Conservation (phyloP, 2,113 vertebrate species). For the Saccopteryx leptura region DNA sequence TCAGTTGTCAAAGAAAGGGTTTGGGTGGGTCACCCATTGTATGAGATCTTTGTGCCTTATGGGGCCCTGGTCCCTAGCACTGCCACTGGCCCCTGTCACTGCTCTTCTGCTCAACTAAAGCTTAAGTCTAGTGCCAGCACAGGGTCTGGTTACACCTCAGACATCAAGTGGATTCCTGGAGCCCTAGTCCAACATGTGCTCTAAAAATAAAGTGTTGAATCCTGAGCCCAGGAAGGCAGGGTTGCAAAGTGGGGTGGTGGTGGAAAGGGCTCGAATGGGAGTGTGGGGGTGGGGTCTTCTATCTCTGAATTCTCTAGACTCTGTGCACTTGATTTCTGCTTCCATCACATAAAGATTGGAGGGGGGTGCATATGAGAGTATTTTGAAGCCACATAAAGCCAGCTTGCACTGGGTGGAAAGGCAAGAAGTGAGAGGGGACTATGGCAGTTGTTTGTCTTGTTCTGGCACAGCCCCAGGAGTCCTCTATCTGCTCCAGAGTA, state of each 20-base stretch:
- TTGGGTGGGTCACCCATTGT: not conserved
- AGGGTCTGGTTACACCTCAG: conserved; percentile 51
- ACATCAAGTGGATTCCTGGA: not conserved
- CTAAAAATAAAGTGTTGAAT: conserved; percentile 61
- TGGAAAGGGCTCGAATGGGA: not conserved
- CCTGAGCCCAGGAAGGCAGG: not conserved
- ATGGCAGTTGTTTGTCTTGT: not conserved
- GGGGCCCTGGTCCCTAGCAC: not conserved
- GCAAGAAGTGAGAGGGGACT: not conserved
- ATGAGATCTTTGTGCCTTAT: not conserved
- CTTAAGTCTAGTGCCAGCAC: not conserved
- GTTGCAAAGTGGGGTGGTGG: not conserved
- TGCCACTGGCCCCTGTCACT: not conserved
- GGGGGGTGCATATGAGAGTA: accelerated
- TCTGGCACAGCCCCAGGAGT: not conserved
- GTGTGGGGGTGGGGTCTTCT: too few species aligned
- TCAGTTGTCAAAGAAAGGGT: not conserved
- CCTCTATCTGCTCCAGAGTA: not conserved
- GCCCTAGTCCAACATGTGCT: not conserved
- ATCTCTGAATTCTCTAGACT: not conserved
- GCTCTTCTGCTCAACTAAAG: not conserved
- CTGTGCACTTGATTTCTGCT: not conserved
- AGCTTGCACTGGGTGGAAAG: not conserved
- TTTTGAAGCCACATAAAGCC: not conserved
- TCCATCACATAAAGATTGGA: not conserved